Evolutionary conservation across 2,797 vertebrate species (phyloP), one percentile per base, ranked within the genome.

Genomic region (Zalophus californianus): DNA sequence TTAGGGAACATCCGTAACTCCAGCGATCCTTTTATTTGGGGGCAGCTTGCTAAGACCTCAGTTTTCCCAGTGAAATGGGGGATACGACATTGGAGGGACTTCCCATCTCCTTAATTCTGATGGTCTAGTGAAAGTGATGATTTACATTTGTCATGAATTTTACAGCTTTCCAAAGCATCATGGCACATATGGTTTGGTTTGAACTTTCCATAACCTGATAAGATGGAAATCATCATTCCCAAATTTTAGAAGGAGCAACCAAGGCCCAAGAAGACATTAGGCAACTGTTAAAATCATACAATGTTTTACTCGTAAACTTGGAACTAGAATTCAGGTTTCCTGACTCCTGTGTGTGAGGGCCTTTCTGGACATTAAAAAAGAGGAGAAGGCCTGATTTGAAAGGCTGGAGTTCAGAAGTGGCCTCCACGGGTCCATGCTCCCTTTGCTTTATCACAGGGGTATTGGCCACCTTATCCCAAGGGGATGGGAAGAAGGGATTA

Each of bases 151-250:
- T 14, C 90, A 66, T 83, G 35, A n/a, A 38, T 48, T 82, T 70
- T 56, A 27, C 4, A 23, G 38, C 23, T 90, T 96, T 13, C 95
- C 32, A 35, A 29, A 56, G 68, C 52, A n/a, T 82, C 38, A 20
- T 88, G 27, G 11, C 1, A 14, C 35, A 52, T 20, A 32, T 78
- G 44, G 32, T 56, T 60, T 56, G 54, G 23, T 44, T 73, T 86
- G 48, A 93, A 87, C 20, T 95, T 87, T 80, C 64, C 27, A 21
- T 50, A 83, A 29, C 23, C 20, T 48, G 9, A 54, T 85, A 38
- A 86, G 68, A 72, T 62, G 25, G 70, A 95, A 95, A 27, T 87
- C 29, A 75, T 86, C 62, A 75, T 70, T 13, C 23, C n/a, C n/a
- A 73, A 58, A 62, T 78, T 88, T 82, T 44, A 87, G 44, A 50